phyloP scores from a whole-genome alignment of 2,888 invertebrate genomes.

The Phania funesta region DNA sequence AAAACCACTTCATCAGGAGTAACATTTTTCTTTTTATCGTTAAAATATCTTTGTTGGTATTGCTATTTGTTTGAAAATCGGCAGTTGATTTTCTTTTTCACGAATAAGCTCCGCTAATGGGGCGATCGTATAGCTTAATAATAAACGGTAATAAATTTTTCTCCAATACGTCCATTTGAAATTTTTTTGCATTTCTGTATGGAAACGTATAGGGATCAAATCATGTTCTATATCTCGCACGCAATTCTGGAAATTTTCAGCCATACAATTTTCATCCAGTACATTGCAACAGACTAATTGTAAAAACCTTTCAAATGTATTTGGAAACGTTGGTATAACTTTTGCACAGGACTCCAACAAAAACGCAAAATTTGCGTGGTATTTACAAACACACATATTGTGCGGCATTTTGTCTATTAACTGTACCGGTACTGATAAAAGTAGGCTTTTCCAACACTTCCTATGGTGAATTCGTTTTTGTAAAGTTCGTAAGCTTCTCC shows the following conservation, averaged over 20 bases:
- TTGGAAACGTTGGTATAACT: conserved; percentile 42
- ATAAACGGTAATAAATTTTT: conserved; percentile 44
- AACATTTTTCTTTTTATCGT: conserved; percentile 21
- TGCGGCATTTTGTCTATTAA: not conserved
- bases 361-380: conserved; percentile 50
- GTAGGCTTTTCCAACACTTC: not conserved
- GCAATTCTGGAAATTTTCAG: too few species aligned
- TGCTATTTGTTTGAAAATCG: too few species aligned
- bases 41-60: too few species aligned
- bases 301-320: conserved; percentile 35
- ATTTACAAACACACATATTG: too few species aligned
- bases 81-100: conserved; percentile 44
- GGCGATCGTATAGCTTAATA: conserved; percentile 28
- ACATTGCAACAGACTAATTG: conserved; percentile 42
- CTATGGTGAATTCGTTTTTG: not conserved
- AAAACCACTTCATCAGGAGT: conserved; percentile 25
- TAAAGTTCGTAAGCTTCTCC: too few species aligned
- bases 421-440: conserved; percentile 15
- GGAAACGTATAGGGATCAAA: conserved; percentile 39
- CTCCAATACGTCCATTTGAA: conserved; percentile 46
- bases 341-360: conserved; percentile 40
- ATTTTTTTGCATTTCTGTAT: conserved; percentile 28
- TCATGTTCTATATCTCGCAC: conserved; percentile 8
- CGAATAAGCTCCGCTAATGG: conserved; percentile 33
- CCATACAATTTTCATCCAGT: too few species aligned